phyloP scores from a whole-genome alignment of 1,140 invertebrate genomes.

The Sinella curviseta region DNA sequence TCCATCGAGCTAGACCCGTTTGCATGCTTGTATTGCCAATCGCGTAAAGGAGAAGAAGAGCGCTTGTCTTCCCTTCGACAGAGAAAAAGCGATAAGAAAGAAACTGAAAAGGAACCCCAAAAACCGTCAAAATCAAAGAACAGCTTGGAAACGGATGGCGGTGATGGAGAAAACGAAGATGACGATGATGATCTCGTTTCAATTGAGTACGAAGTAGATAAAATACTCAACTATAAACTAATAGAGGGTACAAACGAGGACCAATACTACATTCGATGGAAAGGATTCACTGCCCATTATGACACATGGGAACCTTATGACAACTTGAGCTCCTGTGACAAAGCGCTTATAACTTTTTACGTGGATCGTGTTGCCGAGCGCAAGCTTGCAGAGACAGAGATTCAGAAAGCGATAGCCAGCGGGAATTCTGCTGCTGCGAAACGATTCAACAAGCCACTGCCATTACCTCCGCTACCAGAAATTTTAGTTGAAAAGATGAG shows the following conservation, averaged over 20 bases:
- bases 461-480: not conserved
- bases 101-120: not conserved
- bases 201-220: constrained; percentile 51
- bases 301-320: constrained; percentile 43
- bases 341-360: not conserved
- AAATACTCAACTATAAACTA: constrained; percentile 49
- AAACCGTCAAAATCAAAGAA: not conserved
- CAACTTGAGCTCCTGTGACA: not conserved
- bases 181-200: not conserved
- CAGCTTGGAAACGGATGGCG: not conserved
- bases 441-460: too few species aligned
- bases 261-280: constrained; percentile 45
- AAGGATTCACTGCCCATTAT: constrained; percentile 40
- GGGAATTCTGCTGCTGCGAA: not conserved
- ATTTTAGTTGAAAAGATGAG: not conserved
- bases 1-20: not conserved
- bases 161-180: not conserved
- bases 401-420: not conserved
- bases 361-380: not conserved
- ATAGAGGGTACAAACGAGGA: constrained; percentile 17
- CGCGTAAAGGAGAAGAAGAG: not conserved
- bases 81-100: not conserved
- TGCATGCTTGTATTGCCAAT: not conserved
- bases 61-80: not conserved
- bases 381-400: not conserved